Evolutionary conservation across 2,888 invertebrate genomes (phyloP), one percentile per base, ranked within the genome.

Genomic region (Brachypalpus laphriformis): DNA sequence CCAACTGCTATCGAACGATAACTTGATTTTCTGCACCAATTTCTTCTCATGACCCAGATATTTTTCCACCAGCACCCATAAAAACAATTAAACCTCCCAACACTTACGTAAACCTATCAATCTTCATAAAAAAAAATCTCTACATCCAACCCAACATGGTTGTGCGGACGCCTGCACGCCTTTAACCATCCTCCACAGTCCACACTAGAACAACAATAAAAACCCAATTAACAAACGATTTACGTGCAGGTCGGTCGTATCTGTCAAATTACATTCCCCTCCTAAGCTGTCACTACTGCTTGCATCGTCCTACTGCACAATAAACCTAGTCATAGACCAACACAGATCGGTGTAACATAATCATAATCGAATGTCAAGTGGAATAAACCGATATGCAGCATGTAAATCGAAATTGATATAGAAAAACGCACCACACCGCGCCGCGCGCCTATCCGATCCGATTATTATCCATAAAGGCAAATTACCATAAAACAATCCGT

Each of bases 291-390:
- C 56, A 42, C 20, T 40, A 25, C 1, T 42, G 63, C 22, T 25
- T 51, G 22, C 28, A 45, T 61, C 34, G 37, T 28, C 16, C 45
- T 61, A 66, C 37, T 57, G 47, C 57, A 16, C 40, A 34, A 18
- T 16, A 22, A 54, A 49, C 34, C 54, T 14, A 34, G 4, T 16
- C 20, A 75, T 34, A n/a, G 22, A 40, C 47, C 16, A 11, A 68
- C 51, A 37, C 56, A 63, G 47, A 70, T 75, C 61, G 47, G 45
- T 45, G 61, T n/a, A 31, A 59, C 57, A 70, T 45, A 76, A 71
- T 76, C 82, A 82, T 76, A 82, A 82, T 71, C 77, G 82, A 82
- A 51, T 82, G 77, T 82, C 82, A 82, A 82, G 71, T 82, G 77
- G 51, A 42, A 54, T 82, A 71, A 82, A 45, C 71, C 57, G 56